Evolutionary conservation across 1,140 invertebrate genomes (phyloP).

Genomic region (Diachasmimorpha longicaudata): DNA sequence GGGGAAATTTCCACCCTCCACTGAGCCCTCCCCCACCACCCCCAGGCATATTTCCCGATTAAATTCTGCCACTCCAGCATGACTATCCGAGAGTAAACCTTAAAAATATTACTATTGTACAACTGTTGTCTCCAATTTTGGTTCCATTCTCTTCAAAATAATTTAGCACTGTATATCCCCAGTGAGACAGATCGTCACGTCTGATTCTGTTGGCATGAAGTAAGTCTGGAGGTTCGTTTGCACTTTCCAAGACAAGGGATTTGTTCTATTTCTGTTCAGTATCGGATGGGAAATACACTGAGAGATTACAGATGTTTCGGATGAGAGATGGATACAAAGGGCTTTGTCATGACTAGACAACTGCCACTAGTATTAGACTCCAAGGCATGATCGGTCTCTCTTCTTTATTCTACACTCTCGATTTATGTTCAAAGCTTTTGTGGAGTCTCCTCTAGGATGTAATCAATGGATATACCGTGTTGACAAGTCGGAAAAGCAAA

Average conservation of each 20-base stretch:
- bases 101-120: not conserved
- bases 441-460: not conserved
- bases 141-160: not conserved
- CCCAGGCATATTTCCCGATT: not conserved
- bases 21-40: not conserved
- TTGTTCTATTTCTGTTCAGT: not conserved
- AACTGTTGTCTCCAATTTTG: not conserved
- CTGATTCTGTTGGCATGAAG: not conserved
- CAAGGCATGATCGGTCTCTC: not conserved
- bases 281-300: not conserved
- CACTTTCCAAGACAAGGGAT: not conserved
- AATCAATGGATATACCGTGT: not conserved
- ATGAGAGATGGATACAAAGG: not conserved
- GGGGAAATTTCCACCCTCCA: too few relatives aligned
- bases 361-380: not conserved
- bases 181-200: not conserved
- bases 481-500: not conserved
- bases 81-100: not conserved
- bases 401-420: not conserved
- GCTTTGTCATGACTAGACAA: not conserved
- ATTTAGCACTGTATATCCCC: not conserved
- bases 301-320: conserved; percentile 2
- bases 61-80: not conserved
- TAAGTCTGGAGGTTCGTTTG: not conserved
- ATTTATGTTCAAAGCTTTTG: not conserved